Evolutionary conservation across 2,888 invertebrate genomes (phyloP), one percentile per base, ranked within the genome.

Genomic region (Gibbula magus): DNA sequence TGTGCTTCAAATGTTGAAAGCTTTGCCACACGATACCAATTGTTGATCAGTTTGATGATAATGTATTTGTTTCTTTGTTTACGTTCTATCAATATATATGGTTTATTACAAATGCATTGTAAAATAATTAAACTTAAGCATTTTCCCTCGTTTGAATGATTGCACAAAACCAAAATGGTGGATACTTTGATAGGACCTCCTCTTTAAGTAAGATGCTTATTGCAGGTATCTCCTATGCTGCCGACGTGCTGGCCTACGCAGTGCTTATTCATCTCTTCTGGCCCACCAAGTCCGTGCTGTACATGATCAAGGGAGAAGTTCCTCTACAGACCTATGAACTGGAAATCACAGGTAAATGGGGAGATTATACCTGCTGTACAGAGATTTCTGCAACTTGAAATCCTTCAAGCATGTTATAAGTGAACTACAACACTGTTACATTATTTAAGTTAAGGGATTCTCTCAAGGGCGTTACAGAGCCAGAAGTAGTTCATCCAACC

Each of bases 191-290:
- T n/a, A n/a, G n/a, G n/a, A n/a, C 3, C 35, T 35, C 4, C 35
- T 35, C 35, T 35, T 8, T 35, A 3, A 35, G 35, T 35, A 35
- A 35, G n/a, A n/a, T n/a, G n/a, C n/a, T n/a, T n/a, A n/a, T 93
- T 93, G 0, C 93, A 97, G 98, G 98, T 90, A 98, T 99, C 90
- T 97, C 97, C 29, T 97, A 97, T 92, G 97, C 98, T 0, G 98
- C 98, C 0, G 98, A 99, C 92, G 97, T 98, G 93, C 95, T 98
- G 89, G 98, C 98, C 0, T 98, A 97, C 92, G 97, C 97, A 88
- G 96, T 98, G 53, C 97, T 99, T 96, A 96, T 98, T 0, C 98
- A 99, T 92, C 94, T 99, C 84, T 94, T 99, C 83, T 99, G 98
- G 98, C 99, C 99, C 54, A 97, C 97, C 77, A 95, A 98, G 78